Evolutionary conservation across 2,888 invertebrate species (phyloP), one percentile per base, ranked within the genome.

Genomic region (Mechanitis messenoides): DNA sequence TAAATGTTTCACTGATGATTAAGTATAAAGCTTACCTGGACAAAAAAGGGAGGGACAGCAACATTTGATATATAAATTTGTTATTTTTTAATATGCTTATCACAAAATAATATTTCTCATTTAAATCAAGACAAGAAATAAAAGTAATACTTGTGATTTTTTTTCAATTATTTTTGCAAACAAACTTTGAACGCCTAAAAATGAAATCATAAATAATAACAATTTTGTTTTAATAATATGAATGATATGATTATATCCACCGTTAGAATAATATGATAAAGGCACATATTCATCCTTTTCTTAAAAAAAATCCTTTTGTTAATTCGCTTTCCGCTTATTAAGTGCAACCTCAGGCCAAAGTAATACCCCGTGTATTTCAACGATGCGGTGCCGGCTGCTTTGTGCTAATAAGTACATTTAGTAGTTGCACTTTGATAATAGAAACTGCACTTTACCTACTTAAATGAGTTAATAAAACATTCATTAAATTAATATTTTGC

Each of bases 301-400:
- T 5, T 11, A 31, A 3, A 28, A 2, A 47, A 20, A 2, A 50
- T 31, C 31, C 1, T 50, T 11, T 28, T 31, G 50, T 31, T 31
- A 50, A 9, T 11, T 50, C 38, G 33, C 63, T 63, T 62, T 50
- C 66, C 33, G 46, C 53, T 60, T 67, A 61, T 50, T 54, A 55
- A 55, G 45, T 56, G 62, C 55, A 62, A 72, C 70, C 73, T 73
- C 75, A 74, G 74, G 76, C 74, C 67, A 73, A 74, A 69, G 74
- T 77, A 78, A 77, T 75, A 73, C 74, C 67, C 69, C 74, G 71
- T 76, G 77, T 77, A 76, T 75, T 76, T 73, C 66, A 71, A 72
- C 76, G 72, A 71, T 70, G 73, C 67, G 71, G 68, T 71, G 67
- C 77, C 76, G 73, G 74, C 73, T 78, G 76, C 74, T 77, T 73